A percentile compares a stretch with the other conserved stretches of the same genome.
phyloP scores from a whole-genome alignment of 1,140 invertebrate species.

The Palaemon carinicauda region DNA sequence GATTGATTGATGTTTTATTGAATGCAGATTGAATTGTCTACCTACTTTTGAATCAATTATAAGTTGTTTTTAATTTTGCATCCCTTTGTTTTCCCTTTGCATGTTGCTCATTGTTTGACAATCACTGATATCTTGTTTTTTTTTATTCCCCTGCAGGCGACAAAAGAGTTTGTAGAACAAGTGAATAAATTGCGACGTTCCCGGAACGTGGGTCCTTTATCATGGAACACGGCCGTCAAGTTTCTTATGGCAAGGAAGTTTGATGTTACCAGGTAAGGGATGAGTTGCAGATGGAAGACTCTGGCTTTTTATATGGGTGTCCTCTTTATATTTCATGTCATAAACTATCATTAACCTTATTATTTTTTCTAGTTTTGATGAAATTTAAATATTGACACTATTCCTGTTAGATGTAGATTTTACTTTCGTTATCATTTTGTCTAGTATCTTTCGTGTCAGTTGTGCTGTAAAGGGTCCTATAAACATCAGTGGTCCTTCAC shows the following conservation, averaged over 20 bases:
- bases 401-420: no score
- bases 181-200: slow-evolving; percentile 64
- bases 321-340: neutral
- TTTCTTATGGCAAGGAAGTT: slow-evolving; percentile 96
- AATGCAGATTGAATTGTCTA: no score
- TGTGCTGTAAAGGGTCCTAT: no score
- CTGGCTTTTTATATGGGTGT: neutral
- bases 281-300: neutral
- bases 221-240: slow-evolving; percentile 87
- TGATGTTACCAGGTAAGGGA: slow-evolving; percentile 74
- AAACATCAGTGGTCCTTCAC: no score
- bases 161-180: slow-evolving; percentile 79
- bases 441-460: no score
- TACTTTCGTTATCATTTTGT: no score
- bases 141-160: slow-evolving; percentile 72
- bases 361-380: no score
- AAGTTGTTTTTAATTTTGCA: neutral
- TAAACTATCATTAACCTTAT: no score
- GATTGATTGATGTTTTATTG: no score
- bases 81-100: neutral
- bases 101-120: neutral
- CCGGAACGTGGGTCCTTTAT: slow-evolving; percentile 67
- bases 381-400: no score
- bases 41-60: no score
- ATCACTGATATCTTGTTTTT: slow-evolving; percentile 26